These are phyloP conservation scores for Pseudobourletiella spinata DNA, from an alignment of 1,140 invertebrate genomes.

Conservation along the genomic window DNA sequence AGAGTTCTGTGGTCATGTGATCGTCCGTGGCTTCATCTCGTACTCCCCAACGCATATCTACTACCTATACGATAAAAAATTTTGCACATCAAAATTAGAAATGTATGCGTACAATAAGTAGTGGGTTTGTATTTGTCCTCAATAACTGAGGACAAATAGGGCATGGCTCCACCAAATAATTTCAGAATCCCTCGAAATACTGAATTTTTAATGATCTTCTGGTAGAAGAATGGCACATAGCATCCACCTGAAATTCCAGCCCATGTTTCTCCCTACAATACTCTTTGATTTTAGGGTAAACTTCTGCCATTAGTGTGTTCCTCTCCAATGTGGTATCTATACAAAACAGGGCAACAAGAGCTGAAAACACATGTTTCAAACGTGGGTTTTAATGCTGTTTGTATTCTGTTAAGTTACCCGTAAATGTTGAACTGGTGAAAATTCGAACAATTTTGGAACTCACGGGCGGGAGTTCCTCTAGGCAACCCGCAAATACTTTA, in stretches of 20 bases:
- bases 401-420: too few species aligned
- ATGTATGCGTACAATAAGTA: too few species aligned
- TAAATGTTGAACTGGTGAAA: slow-evolving; percentile 97
- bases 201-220: too few species aligned
- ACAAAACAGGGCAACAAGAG: too few species aligned
- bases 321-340: slow-evolving; percentile 93
- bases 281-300: slow-evolving; percentile 93
- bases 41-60: slow-evolving; percentile 97
- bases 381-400: too few species aligned
- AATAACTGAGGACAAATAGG: too few species aligned
- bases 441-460: slow-evolving; percentile 97
- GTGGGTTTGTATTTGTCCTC: too few species aligned
- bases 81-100: too few species aligned
- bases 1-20: slow-evolving; percentile 97
- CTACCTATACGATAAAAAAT: slow-evolving; percentile 58
- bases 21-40: slow-evolving; percentile 95
- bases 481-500: slow-evolving; percentile 77
- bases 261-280: slow-evolving; percentile 95
- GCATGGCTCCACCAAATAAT: too few species aligned
- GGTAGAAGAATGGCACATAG: too few species aligned
- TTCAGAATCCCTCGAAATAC: too few species aligned
- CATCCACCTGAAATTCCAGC: slow-evolving; percentile 97
- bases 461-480: slow-evolving; percentile 82
- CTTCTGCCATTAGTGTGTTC: slow-evolving; percentile 96
- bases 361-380: too few species aligned